Percentiles rank a stretch among this genome's conserved stretches.
Conservation (phyloP, 2,888 invertebrate genomes). For the Aphrophora alni region DNA sequence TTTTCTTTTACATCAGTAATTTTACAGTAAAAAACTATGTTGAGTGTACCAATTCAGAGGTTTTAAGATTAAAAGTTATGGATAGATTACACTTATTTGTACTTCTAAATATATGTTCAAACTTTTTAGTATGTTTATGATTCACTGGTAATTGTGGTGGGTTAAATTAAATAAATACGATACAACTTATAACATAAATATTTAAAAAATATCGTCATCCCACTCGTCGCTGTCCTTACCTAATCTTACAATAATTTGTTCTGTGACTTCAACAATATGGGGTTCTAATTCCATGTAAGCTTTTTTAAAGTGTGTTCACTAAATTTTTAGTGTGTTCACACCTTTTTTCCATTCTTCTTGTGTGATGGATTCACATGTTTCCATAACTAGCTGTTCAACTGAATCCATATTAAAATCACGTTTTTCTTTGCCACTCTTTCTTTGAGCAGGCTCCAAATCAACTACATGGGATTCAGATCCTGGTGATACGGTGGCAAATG, state of each 20-base stretch:
- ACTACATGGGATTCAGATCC: neutral
- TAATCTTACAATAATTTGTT: neutral
- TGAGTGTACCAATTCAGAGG: no score
- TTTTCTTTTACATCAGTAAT: no score
- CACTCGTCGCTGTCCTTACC: neutral
- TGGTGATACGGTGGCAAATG: neutral
- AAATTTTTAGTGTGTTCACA: no score
- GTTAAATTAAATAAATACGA: no score
- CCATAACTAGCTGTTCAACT: neutral
- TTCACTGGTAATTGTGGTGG: no score
- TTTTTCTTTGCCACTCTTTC: constrained; percentile 15
- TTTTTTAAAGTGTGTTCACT: neutral
- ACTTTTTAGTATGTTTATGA: no score
- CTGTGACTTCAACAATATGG: neutral
- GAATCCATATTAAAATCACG: constrained; percentile 15
- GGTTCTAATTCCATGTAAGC: constrained; percentile 2
- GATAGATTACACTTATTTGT: no score
- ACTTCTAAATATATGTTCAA: no score
- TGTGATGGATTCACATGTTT: constrained; percentile 11
- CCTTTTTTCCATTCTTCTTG: constrained; percentile 13
- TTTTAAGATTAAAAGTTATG: no score
- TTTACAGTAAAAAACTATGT: no score
- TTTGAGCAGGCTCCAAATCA: constrained; percentile 10
- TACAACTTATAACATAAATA: no score
- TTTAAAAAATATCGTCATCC: no score